Percentiles rank a stretch among this genome's conserved stretches.
These are phyloP conservation scores for Glyphotaelius pellucidus DNA, from an alignment of 2,888 invertebrate genomes.

Conservation along the genomic window DNA sequence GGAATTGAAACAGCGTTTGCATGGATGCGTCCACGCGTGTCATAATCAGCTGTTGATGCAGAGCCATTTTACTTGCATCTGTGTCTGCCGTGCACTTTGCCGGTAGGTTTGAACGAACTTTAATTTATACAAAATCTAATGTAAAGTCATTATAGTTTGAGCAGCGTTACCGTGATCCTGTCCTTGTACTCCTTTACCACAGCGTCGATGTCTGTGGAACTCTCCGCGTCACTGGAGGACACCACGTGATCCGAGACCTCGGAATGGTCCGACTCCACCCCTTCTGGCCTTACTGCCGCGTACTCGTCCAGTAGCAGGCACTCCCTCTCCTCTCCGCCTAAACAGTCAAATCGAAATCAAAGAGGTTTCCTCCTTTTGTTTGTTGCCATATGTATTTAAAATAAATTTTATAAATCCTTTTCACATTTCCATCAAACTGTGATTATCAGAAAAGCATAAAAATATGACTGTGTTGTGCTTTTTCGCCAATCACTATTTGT, in stretches of 20 bases:
- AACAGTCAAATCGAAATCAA: background rate
- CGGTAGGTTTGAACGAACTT: too few species aligned
- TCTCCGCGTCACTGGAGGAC: conserved; percentile 79
- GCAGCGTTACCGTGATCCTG: conserved; percentile 78
- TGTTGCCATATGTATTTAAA: background rate
- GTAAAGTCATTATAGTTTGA: background rate
- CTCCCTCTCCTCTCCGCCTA: conserved; percentile 78
- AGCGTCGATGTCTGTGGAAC: conserved; percentile 87
- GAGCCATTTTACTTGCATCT: too few species aligned
- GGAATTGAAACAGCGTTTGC: too few species aligned
- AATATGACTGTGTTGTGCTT: too few species aligned
- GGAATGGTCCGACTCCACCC: conserved; percentile 69
- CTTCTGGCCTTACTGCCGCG: conserved; percentile 68
- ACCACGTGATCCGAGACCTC: conserved; percentile 69
- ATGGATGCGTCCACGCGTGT: too few species aligned
- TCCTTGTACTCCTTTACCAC: conserved; percentile 87
- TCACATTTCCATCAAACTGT: too few species aligned
- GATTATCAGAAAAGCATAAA: too few species aligned
- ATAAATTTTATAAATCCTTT: too few species aligned
- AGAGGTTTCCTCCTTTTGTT: background rate
- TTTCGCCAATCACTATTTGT: too few species aligned
- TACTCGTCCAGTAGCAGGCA: conserved; percentile 79
- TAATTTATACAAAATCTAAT: too few species aligned
- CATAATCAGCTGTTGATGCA: too few species aligned
- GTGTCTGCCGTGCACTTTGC: too few species aligned